phyloP scores from a whole-genome alignment of 2,797 vertebrate genomes.

The Podargus strigoides region DNA sequence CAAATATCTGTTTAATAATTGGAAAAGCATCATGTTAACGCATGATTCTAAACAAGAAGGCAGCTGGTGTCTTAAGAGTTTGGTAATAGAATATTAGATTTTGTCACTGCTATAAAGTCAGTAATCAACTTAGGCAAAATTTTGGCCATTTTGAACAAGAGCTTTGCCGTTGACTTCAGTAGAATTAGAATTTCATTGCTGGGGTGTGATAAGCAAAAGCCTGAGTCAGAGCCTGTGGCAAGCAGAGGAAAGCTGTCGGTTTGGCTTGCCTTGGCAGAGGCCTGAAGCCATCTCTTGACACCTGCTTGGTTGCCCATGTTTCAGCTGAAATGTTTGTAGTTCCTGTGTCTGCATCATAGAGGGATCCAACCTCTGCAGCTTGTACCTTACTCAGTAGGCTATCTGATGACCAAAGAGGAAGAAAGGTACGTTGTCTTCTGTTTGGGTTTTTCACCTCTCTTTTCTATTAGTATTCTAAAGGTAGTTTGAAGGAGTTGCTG shows the following conservation, averaged over 20 bases:
- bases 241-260: neutral
- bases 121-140: neutral
- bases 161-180: neutral
- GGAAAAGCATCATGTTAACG: neutral
- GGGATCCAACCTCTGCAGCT: neutral
- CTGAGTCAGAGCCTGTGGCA: neutral
- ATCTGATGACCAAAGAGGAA: neutral
- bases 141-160: neutral
- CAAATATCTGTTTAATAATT: conserved; percentile 23
- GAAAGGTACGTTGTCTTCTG: neutral
- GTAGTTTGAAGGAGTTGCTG: neutral
- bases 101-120: neutral
- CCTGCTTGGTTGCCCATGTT: rapidly evolving
- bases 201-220: neutral
- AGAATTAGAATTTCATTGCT: neutral
- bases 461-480: neutral
- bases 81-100: conserved; percentile 12
- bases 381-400: neutral
- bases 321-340: neutral
- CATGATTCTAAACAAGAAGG: neutral
- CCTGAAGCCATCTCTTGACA: neutral
- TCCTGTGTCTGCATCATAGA: rapidly evolving
- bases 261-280: neutral
- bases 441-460: neutral
- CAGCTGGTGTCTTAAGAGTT: neutral